Conservation (phyloP, 1,140 invertebrate species). For the Drosophila tani region DNA sequence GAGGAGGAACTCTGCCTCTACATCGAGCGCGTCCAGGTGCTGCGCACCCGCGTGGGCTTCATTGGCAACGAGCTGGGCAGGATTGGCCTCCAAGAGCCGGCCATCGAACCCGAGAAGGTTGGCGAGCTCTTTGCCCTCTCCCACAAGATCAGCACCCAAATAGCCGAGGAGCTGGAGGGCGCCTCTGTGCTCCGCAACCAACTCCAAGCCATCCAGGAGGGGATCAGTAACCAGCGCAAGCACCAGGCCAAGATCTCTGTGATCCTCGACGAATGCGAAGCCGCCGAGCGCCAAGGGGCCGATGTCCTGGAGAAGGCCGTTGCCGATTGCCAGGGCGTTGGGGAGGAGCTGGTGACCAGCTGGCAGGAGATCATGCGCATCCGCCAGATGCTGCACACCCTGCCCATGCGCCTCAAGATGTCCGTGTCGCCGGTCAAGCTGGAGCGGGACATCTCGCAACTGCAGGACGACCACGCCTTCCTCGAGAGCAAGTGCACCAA, state of each 20-base stretch:
- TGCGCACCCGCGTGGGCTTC: constrained; percentile 89
- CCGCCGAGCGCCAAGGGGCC: constrained; percentile 89
- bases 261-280: constrained; percentile 90
- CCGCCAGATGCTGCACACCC: constrained; percentile 90
- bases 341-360: constrained; percentile 87
- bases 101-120: constrained; percentile 90
- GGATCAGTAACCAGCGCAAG: constrained; percentile 88
- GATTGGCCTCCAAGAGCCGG: constrained; percentile 88
- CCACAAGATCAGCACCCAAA: constrained; percentile 88
- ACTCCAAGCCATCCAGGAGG: constrained; percentile 89
- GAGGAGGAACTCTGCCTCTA: constrained; percentile 93
- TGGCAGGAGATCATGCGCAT: constrained; percentile 92
- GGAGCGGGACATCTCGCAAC: constrained; percentile 90
- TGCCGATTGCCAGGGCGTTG: constrained; percentile 88
- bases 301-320: constrained; percentile 90
- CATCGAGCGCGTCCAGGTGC: constrained; percentile 91
- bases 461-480: constrained; percentile 90
- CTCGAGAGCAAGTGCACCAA: constrained; percentile 89
- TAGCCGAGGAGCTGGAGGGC: constrained; percentile 91
- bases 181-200: constrained; percentile 89
- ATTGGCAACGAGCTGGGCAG: constrained; percentile 92
- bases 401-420: constrained; percentile 90
- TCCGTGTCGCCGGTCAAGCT: constrained; percentile 90
- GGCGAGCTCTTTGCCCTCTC: constrained; percentile 89
- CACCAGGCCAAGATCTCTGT: constrained; percentile 88